Evolutionary conservation across 1,140 invertebrate genomes (phyloP).

Genomic region (Dufourea novaeangliae): DNA sequence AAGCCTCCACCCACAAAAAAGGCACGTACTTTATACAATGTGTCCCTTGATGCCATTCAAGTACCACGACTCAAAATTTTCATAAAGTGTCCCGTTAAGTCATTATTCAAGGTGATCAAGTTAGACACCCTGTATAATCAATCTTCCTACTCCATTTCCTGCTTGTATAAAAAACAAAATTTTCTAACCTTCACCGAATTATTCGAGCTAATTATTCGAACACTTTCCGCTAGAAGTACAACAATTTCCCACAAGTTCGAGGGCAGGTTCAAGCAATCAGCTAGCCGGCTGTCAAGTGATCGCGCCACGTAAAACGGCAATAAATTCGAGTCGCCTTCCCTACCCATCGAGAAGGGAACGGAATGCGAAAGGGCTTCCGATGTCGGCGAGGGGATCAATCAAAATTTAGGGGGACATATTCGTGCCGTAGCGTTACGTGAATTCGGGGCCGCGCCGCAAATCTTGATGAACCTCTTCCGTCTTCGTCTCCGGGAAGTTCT

Average conservation of each 20-base stretch:
- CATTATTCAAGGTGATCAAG: no score
- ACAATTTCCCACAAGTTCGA: neutral
- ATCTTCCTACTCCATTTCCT: no score
- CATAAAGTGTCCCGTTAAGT: no score
- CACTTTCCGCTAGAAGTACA: no score
- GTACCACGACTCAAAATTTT: no score
- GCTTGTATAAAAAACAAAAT: no score
- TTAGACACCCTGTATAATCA: no score
- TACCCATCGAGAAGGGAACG: neutral
- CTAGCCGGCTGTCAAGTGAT: constrained; percentile 3
- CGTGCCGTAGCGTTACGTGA: constrained; percentile 16
- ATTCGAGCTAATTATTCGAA: no score
- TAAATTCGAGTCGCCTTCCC: constrained; percentile 15
- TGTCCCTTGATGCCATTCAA: no score
- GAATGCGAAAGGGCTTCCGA: neutral
- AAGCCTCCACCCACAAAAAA: no score
- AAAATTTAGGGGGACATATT: constrained; percentile 36
- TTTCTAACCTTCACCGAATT: no score
- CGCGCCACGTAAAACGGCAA: constrained; percentile 34
- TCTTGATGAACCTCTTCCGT: constrained; percentile 66
- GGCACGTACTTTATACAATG: no score
- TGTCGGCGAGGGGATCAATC: constrained; percentile 31
- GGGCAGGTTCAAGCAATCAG: neutral
- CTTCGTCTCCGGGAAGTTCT: constrained; percentile 47
- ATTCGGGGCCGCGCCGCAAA: constrained; percentile 46